Base-by-base conservation (phyloP, 2,888 invertebrate genomes). In the Agrotis exclamationis region DNA sequence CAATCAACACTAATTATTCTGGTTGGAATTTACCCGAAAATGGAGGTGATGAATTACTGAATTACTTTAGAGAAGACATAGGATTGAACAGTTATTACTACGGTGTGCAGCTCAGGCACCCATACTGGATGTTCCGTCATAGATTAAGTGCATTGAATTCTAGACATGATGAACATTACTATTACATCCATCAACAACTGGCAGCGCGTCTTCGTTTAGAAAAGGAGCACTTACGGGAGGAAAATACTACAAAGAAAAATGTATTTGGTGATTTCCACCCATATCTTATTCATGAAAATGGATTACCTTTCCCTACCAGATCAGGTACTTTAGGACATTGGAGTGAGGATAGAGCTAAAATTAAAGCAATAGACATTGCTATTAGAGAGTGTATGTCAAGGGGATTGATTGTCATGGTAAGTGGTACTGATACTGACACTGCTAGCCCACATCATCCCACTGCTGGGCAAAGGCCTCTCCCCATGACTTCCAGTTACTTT, bases 11-110 rank as follows among this genome's bases (percentile, higher is more conserved):
- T 13, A 96, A 96, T 79, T 95, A 96, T 81, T 96, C 96, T 2
- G 92, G 96, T 63, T 97, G 96, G 96, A 97, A 97, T 85, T 74
- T 96, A 90, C 87, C 91, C 83, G 84, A 93, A 90, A 90, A 92
- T 67, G 92, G 90, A 70, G 94, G 95, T 64, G 96, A 97, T 79
- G 94, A 96, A 80, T 93, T 95, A 68, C 85, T 97, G 16, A 96
- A 97, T 70, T 97, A 97, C 85, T 97, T 97, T 85, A 96, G 96
- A 77, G 97, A 97, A 93, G 97, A 97, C 79, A 93, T 97, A 68
- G 96, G 96, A 33, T 87, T 97, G 16, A 97, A 97, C 86, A 92
- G 95, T 58, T 97, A 96, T 87, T 97, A 97, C 88, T 96, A 96
- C 80, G 96, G 96, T 78, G 90, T 96, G 80, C 96, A 97, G 81